Evolutionary conservation across 2,797 vertebrate species (phyloP).

Genomic region (Lophius americanus): DNA sequence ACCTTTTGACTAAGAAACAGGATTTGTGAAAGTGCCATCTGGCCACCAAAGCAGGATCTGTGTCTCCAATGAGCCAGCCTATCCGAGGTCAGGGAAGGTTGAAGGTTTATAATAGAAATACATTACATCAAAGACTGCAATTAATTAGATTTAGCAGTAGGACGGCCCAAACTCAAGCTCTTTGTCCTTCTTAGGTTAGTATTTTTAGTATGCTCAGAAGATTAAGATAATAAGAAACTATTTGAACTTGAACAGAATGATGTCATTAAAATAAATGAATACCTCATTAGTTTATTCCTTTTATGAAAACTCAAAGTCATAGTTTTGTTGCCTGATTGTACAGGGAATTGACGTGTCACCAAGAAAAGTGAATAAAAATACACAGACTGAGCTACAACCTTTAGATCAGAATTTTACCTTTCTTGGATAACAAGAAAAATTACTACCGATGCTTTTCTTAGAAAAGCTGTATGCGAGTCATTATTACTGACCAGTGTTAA

Average conservation of each 20-base stretch:
- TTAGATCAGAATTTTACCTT: too few species aligned
- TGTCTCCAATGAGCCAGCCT: neutral
- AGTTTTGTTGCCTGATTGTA: neutral
- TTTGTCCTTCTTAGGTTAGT: neutral
- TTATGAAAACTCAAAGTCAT: neutral
- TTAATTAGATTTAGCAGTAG: constrained; percentile 7
- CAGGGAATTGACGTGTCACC: constrained; percentile 9
- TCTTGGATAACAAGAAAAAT: too few species aligned
- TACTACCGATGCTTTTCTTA: too few species aligned
- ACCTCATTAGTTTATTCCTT: neutral
- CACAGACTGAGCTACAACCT: neutral
- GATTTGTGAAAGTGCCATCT: constrained; percentile 77
- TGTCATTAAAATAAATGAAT: neutral
- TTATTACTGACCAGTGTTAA: too few species aligned
- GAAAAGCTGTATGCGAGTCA: too few species aligned
- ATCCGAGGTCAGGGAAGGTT: constrained; percentile 11
- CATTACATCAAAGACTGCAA: neutral
- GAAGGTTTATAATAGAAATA: neutral
- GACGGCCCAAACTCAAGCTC: neutral
- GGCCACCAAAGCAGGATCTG: constrained; percentile 34
- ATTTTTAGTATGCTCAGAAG: neutral
- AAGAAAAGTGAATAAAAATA: constrained; percentile 47
- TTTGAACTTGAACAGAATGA: neutral
- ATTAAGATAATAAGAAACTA: neutral
- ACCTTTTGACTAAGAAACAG: constrained; percentile 67